A percentile compares a stretch with the other conserved stretches of the same genome.
phyloP scores from a whole-genome alignment of 2,888 invertebrate genomes.

The Flexamia atlantica region DNA sequence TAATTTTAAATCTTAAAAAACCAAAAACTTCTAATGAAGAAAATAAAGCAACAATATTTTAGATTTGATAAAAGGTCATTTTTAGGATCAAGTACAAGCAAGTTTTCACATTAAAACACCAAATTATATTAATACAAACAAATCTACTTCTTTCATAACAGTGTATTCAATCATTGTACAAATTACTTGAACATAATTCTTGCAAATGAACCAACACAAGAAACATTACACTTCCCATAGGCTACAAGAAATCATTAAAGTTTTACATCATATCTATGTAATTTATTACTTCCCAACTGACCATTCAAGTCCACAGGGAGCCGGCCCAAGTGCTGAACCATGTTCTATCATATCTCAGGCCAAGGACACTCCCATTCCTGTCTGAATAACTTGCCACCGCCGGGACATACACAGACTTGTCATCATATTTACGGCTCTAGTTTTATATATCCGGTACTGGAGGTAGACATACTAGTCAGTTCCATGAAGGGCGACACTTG shows the following conservation, averaged over 20 bases:
- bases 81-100: too few species aligned
- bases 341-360: background rate
- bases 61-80: too few species aligned
- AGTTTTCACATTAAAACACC: too few species aligned
- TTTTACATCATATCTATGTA: background rate
- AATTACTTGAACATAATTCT: too few species aligned
- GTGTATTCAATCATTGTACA: too few species aligned
- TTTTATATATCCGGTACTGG: background rate
- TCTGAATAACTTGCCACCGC: background rate
- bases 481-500: background rate
- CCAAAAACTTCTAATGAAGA: too few species aligned
- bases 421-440: background rate
- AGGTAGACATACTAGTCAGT: background rate
- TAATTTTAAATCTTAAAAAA: too few species aligned
- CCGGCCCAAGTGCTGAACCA: background rate
- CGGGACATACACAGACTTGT: background rate
- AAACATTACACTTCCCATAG: background rate
- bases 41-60: too few species aligned
- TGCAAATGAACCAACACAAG: background rate
- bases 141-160: too few species aligned
- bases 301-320: background rate
- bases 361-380: constrained; percentile 24
- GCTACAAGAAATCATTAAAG: background rate
- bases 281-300: background rate
- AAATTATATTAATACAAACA: too few species aligned